Evolutionary conservation across 2,113 vertebrate genomes (phyloP).

Genomic region (Atrichornis clamosus): DNA sequence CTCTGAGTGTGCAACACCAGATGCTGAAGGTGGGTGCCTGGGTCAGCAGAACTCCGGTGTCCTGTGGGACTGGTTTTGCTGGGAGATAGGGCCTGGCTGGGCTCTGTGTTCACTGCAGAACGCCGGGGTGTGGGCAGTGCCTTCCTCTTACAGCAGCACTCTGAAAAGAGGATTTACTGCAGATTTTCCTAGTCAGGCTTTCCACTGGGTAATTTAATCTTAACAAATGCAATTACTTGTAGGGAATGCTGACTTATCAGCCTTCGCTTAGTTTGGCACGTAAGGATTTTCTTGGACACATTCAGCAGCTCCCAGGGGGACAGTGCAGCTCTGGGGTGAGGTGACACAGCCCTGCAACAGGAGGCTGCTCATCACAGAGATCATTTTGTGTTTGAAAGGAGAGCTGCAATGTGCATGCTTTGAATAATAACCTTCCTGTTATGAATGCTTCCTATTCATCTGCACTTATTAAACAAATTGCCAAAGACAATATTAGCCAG

Average conservation of each 20-base stretch:
- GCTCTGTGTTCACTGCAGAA: not conserved
- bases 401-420: not conserved
- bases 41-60: too few relatives aligned
- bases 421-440: slow-evolving; percentile 35
- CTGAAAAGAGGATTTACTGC: not conserved
- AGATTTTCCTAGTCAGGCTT: not conserved
- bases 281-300: not conserved
- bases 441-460: slow-evolving; percentile 32
- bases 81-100: accelerated
- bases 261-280: not conserved
- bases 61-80: accelerated
- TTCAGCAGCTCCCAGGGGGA: not conserved
- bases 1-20: slow-evolving; percentile 92
- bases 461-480: slow-evolving; percentile 9
- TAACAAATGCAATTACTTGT: not conserved
- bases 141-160: not conserved
- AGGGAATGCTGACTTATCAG: not conserved
- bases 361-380: not conserved
- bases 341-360: not conserved
- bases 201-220: not conserved
- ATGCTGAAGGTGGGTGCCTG: slow-evolving; percentile 88
- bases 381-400: not conserved
- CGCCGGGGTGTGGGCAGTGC: not conserved
- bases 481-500: slow-evolving; percentile 31
- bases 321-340: not conserved